phyloP scores from a whole-genome alignment of 2,888 invertebrate genomes.

The Diaperis boleti region DNA sequence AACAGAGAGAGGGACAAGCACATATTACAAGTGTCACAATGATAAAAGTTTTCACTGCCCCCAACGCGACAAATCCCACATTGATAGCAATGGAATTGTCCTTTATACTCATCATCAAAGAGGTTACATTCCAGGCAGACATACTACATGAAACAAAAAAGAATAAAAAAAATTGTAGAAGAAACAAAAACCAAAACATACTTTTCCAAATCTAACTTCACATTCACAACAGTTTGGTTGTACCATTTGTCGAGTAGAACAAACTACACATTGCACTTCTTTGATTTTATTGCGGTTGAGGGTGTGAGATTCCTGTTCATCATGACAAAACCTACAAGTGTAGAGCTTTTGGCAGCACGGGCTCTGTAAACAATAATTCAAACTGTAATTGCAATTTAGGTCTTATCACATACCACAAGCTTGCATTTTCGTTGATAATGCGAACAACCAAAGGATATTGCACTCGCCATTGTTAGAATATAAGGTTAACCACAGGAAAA shows the following conservation, averaged over 20 bases:
- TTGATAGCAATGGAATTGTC: slow-evolving; percentile 90
- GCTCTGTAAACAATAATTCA: slow-evolving; percentile 70
- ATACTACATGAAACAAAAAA: slow-evolving; percentile 70
- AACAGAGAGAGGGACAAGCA: slow-evolving; percentile 85
- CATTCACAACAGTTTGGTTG: slow-evolving; percentile 84
- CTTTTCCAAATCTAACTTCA: slow-evolving; percentile 83
- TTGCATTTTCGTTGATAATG: slow-evolving; percentile 88
- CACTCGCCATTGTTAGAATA: not conserved
- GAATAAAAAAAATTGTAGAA: no score
- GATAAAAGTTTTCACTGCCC: slow-evolving; percentile 87
- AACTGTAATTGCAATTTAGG: not conserved
- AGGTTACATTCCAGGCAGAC: slow-evolving; percentile 89
- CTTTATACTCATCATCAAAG: slow-evolving; percentile 89
- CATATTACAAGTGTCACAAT: slow-evolving; percentile 91
- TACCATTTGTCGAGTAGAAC: slow-evolving; percentile 83
- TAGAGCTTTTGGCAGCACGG: slow-evolving; percentile 92
- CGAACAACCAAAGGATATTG: slow-evolving; percentile 72
- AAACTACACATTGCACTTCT: slow-evolving; percentile 85
- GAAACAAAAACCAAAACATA: no score
- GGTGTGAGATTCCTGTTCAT: slow-evolving; percentile 86
- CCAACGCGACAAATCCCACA: slow-evolving; percentile 93
- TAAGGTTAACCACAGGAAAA: no score
- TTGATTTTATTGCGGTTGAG: slow-evolving; percentile 86
- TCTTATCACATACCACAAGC: slow-evolving; percentile 82
- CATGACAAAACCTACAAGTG: slow-evolving; percentile 90